Evolutionary conservation across 2,113 vertebrate species (phyloP).

Genomic region (Rhea americana): DNA sequence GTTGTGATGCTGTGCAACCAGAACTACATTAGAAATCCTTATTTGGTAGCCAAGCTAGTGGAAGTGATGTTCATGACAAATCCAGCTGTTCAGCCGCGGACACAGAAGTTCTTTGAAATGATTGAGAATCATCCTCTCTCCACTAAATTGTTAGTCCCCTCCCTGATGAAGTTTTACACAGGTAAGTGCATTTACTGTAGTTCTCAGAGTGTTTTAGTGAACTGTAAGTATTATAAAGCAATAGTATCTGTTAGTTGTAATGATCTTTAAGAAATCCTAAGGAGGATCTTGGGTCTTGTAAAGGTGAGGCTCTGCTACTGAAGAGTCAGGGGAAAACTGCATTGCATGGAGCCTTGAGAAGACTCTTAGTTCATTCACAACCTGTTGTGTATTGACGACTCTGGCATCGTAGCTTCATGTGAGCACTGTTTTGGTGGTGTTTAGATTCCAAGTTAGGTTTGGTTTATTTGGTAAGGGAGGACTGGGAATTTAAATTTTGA

Average conservation of each 20-base stretch:
- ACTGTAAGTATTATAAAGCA: background rate
- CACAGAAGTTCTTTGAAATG: constrained; percentile 97
- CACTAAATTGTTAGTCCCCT: constrained; percentile 92
- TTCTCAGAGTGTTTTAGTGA: background rate
- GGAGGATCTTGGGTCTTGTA: background rate
- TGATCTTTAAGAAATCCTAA: background rate
- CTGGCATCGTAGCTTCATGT: background rate
- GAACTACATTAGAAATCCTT: constrained; percentile 98
- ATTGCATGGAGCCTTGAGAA: background rate
- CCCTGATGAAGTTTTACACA: constrained; percentile 99
- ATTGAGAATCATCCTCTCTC: constrained; percentile 97
- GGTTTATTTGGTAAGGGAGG: background rate
- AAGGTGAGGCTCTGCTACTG: background rate
- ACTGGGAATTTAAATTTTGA: background rate
- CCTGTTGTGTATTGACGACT: background rate
- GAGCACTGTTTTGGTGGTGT: background rate
- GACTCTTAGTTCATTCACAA: background rate
- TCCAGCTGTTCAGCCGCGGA: constrained; percentile 94
- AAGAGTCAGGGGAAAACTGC: background rate
- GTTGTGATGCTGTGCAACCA: constrained; percentile 98
- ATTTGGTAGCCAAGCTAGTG: constrained; percentile 96
- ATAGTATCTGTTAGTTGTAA: background rate
- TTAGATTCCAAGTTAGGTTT: background rate
- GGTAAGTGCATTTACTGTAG: constrained; percentile 70
- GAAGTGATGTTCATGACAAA: constrained; percentile 99